Base-by-base conservation (phyloP, 53 echinoderm and acorn worm species). In the Antedon mediterranea region DNA sequence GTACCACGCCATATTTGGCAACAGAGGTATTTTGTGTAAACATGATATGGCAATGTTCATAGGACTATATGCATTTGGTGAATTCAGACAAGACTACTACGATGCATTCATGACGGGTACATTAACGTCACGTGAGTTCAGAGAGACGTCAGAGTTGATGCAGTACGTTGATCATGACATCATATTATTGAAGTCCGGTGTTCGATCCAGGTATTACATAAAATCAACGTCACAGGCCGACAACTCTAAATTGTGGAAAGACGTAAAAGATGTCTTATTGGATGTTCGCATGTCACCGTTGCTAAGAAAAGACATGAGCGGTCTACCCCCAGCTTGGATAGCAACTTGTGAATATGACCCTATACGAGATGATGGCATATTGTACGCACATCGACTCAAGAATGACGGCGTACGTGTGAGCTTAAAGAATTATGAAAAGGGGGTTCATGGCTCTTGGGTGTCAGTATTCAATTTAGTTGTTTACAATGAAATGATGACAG, bases 201-300 rank as follows among this genome's bases (percentile, higher is more conserved):
- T 76, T 33, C 13, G 34, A 76, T 7, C 28, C 0, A 32, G 34
- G 18, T 32, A 33, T 14, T 76, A 76, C 26, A 76, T 28, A 4
- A 32, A 28, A 32, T 76, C 76, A 11, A 5, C 0, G 34, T 13
- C 32, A 26, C 4, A 29, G 30, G 15, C 28, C 18, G 92, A 77
- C 29, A 75, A 79, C 44, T 79, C 72, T 15, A 27, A 31, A 14
- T 73, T 88, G 0, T 92, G 86, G 86, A 44, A 80, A 0, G 76
- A 82, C 7, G 34, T 92, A n/a, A 31, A 82, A 23, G 74, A 84
- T 31, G 73, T 71, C 11, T 78, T 82, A 43, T 43, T 89, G 29
- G 89, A 92, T 74, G 82, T 81, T 42, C 84, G 88, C 13, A 81
- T 89, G 43, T 79, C 86, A 27, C 92, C 92, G 20, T 43, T 92